Conservation (phyloP, 2,888 invertebrate genomes). For the Polyploca ridens region DNA sequence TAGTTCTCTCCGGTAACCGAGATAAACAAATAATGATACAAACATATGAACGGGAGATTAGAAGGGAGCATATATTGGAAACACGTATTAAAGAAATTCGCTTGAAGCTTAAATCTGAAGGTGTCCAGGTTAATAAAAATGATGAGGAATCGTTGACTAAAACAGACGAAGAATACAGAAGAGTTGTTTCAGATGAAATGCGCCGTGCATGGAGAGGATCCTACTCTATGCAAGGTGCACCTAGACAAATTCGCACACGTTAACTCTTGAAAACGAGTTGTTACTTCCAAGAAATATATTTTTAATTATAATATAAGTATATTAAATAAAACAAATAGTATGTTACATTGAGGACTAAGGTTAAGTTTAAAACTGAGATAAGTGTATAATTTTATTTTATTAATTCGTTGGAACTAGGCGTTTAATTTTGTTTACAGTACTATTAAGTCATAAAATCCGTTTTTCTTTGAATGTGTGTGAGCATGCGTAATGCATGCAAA, state of each 20-base stretch:
- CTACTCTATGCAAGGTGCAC: conserved; percentile 1
- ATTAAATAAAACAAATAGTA: neutral
- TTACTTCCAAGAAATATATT: neutral
- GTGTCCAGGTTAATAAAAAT: conserved; percentile 27
- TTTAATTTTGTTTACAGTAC: too few species aligned
- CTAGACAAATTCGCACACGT: conserved; percentile 25
- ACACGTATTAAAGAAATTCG: conserved; percentile 91
- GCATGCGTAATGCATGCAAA: too few species aligned
- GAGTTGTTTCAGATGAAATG: conserved; percentile 56
- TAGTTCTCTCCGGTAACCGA: conserved; percentile 86
- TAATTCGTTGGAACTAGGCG: neutral
- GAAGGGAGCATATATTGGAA: conserved; percentile 94
- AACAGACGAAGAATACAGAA: conserved; percentile 72
- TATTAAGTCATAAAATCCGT: too few species aligned
- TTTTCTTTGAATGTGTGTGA: too few species aligned
- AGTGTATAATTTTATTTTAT: too few species aligned
- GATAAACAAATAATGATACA: conserved; percentile 87
- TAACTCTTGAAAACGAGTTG: conserved; percentile 13
- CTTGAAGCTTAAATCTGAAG: conserved; percentile 74
- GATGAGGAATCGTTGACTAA: conserved; percentile 43
- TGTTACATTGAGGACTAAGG: too few species aligned
- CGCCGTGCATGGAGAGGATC: conserved; percentile 28
- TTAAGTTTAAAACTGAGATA: too few species aligned
- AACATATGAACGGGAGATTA: conserved; percentile 93
- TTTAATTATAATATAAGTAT: neutral